Evolutionary conservation across 1,140 invertebrate species (phyloP), one percentile per base, ranked within the genome.

Genomic region (Camponotus floridanus): DNA sequence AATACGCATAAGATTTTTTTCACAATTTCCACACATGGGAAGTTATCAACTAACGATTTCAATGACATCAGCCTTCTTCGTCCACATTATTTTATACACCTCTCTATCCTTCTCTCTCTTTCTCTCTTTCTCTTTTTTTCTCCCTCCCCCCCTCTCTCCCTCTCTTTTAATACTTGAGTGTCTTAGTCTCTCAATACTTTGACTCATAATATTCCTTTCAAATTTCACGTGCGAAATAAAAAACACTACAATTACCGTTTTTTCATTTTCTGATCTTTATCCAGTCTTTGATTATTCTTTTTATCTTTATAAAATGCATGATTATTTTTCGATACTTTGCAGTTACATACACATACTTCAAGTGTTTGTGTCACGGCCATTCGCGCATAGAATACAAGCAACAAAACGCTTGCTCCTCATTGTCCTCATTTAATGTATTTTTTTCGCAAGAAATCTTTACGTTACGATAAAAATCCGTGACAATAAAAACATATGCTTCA

Each of bases 321-420:
- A 61, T 76, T 36, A 26, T 51, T 76, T 88, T n/a, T n/a, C 21
- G 61, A 39, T 31, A 9, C 78, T 39, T 68, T 18, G 18, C 48
- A 45, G 9, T 3, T 39, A 39, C 6, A 15, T 59, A 55, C 7
- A 57, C 26, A 45, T 15, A 55, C 21, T 85, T 68, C 9, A 26
- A 87, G 36, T 45, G 90, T 85, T 74, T 83, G 64, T 90, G 91
- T 91, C 91, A 92, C 51, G 92, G 91, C 8, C 88, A 33, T 65
- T 8, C 21, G 33, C 42, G 51, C n/a, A 8, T 13, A 48, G 90
- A 90, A 90, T 92, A 92, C 86, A 85, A 92, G 91, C n/a, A 13
- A 71, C 48, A 26, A n/a, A 42, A 45, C 8, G n/a, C 6, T 36
- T 15, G 42, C 57, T 39, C 33, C 5, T 70, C 21, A 67, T 4